Conservation (phyloP, 2,113 vertebrate genomes). For the Camelus dromedarius region DNA sequence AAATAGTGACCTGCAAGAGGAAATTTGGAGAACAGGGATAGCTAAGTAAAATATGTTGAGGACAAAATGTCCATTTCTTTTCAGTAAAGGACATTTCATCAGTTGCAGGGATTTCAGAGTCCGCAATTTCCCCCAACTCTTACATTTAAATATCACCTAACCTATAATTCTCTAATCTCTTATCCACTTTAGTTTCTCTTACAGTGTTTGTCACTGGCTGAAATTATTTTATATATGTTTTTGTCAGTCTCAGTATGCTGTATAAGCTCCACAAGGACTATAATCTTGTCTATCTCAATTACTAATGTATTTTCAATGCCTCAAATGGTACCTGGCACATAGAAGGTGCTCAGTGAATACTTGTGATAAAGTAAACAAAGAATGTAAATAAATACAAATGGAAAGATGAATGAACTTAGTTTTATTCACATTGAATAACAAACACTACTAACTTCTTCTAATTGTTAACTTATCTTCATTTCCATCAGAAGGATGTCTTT, state of each 20-base stretch:
- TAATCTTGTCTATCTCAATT: background rate
- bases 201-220: background rate
- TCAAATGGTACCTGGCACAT: background rate
- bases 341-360: background rate
- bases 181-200: background rate
- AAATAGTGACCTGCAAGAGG: background rate
- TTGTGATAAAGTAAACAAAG: background rate
- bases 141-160: background rate
- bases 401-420: background rate
- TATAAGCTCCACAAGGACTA: background rate
- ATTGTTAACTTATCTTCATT: background rate
- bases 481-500: background rate
- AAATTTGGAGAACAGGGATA: background rate
- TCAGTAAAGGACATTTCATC: background rate
- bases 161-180: background rate
- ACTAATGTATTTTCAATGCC: background rate
- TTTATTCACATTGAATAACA: constrained; percentile 35
- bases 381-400: background rate
- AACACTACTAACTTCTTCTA: background rate
- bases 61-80: background rate
- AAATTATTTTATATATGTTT: constrained; percentile 14
- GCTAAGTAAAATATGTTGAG: background rate
- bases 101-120: background rate
- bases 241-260: background rate
- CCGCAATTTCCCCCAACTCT: background rate